A percentile compares a stretch with the other conserved stretches of the same genome.
Evolutionary conservation across 1,140 invertebrate genomes (phyloP).

Genomic region (Neotoxoptera formosana): DNA sequence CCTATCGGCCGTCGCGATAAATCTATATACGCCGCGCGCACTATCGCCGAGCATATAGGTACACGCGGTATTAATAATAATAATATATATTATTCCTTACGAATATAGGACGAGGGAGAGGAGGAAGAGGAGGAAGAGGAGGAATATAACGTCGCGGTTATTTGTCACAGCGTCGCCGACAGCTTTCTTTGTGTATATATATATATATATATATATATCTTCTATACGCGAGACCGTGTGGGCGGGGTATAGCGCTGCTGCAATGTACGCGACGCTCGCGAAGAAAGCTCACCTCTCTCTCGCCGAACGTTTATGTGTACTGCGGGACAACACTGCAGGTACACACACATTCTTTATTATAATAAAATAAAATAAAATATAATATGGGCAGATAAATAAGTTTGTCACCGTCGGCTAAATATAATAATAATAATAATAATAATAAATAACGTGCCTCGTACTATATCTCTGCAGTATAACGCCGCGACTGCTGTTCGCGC

Average conservation of each 20-base stretch:
- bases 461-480: too few species aligned
- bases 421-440: not conserved
- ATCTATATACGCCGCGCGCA: not conserved
- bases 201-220: too few species aligned
- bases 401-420: not conserved
- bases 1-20: conserved; percentile 48
- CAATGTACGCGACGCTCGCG: not conserved
- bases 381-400: not conserved
- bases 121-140: not conserved
- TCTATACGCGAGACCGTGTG: not conserved
- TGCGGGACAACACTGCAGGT: too few species aligned
- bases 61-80: not conserved
- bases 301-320: not conserved
- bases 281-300: not conserved
- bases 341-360: too few species aligned
- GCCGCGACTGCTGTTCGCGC: not conserved
- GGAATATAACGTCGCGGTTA: conserved; percentile 38
- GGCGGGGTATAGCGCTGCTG: not conserved
- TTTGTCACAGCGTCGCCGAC: conserved; percentile 16
- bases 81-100: not conserved
- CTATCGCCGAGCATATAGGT: not conserved
- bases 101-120: not conserved
- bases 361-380: too few species aligned
- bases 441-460: too few species aligned
- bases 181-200: conserved; percentile 16